Conservation (phyloP, 2,113 vertebrate species). For the Chlorodrepanis virens region DNA sequence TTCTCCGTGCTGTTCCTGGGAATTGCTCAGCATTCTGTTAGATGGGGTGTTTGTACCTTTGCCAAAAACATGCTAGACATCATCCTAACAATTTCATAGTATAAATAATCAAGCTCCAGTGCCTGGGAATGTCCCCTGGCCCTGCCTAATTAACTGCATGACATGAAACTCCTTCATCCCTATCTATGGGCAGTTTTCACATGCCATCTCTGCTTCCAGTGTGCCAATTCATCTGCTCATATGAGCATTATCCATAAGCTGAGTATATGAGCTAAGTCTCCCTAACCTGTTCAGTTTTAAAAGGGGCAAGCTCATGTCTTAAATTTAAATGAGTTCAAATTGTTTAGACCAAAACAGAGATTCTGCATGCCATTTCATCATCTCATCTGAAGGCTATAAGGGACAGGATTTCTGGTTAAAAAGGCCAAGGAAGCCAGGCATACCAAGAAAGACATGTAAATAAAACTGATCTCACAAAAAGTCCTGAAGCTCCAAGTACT, state of each 20-base stretch:
- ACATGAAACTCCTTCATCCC: constrained; percentile 2
- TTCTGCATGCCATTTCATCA: neutral
- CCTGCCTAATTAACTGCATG: constrained; percentile 14
- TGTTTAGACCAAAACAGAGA: neutral
- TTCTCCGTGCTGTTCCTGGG: neutral
- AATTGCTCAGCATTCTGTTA: constrained; percentile 20
- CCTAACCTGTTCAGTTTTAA: neutral
- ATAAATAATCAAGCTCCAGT: constrained; percentile 27
- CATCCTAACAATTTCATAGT: neutral
- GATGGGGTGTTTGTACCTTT: neutral
- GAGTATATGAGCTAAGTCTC: neutral
- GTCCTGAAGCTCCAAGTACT: neutral
- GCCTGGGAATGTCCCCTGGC: constrained; percentile 23
- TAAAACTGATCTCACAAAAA: neutral
- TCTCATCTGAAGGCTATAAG: neutral
- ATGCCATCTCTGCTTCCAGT: neutral
- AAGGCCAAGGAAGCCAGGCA: neutral
- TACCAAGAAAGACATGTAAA: neutral
- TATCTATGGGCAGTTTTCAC: neutral
- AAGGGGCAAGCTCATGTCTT: neutral
- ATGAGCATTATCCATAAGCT: neutral
- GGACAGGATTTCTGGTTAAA: neutral
- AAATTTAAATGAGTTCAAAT: neutral
- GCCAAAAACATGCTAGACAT: constrained; percentile 39
- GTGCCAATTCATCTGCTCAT: neutral